Conservation (phyloP, 2,888 invertebrate species). For the Scaptomyza reducta region DNA sequence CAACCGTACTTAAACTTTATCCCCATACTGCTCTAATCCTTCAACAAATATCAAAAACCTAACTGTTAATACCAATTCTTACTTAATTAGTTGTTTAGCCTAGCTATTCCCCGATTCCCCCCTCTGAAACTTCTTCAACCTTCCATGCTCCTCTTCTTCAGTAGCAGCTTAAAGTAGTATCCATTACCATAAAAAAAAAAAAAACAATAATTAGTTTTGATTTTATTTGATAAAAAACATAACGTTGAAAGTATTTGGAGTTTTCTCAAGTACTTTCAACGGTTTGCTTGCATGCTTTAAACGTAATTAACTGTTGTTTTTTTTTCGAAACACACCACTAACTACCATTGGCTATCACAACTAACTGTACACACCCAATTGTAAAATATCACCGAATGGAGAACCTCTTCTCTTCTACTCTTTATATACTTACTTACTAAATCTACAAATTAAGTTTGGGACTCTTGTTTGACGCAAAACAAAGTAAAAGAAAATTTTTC, state of each 20-base stretch:
- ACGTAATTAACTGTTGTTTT: conserved; percentile 23
- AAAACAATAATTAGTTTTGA: conserved; percentile 58
- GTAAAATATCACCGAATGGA: conserved; percentile 37
- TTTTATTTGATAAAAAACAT: conserved; percentile 52
- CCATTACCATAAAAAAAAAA: conserved; percentile 51
- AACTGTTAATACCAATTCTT: conserved; percentile 32
- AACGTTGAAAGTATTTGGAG: conserved; percentile 32
- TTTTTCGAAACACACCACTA: conserved; percentile 29
- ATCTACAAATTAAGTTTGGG: conserved; percentile 53
- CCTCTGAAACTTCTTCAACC: background rate
- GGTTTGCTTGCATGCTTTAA: conserved; percentile 55
- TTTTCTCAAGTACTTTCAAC: conserved; percentile 19
- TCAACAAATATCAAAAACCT: conserved; percentile 27
- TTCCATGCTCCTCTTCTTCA: conserved; percentile 25
- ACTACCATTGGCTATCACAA: conserved; percentile 32
- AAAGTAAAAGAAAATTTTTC: conserved; percentile 52
- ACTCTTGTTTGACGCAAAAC: conserved; percentile 23
- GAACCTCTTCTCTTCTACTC: conserved; percentile 36
- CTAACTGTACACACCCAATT: conserved; percentile 22
- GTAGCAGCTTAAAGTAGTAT: conserved; percentile 61
- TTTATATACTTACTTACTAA: conserved; percentile 36
- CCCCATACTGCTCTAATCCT: conserved; percentile 27
- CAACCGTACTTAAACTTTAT: conserved; percentile 62
- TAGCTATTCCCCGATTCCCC: conserved; percentile 27
- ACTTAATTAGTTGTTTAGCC: conserved; percentile 43